Base-by-base conservation (phyloP, 2,888 invertebrate genomes). In the Coleophora deauratella region DNA sequence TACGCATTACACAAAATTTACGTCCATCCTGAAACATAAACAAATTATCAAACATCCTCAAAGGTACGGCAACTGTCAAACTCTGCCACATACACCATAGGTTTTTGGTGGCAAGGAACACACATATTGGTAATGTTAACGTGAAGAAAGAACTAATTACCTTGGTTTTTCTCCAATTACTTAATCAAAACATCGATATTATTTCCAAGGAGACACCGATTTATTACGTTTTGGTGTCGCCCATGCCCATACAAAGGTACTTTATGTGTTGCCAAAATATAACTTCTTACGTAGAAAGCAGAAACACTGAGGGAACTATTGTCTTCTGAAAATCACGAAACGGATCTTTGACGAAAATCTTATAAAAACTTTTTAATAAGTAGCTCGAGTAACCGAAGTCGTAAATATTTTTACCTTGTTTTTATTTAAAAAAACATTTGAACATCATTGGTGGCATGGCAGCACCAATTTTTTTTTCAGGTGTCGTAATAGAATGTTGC, bases 171-270 rank as follows among this genome's bases (percentile, higher is more conserved):
- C 62, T 54, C 56, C 48, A 52, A 57, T 50, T 59, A 47, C 52
- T n/a, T 21, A 6, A 21, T 46, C 43, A 60, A 67, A 71, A 76
- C 64, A 82, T 84, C 82, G 72, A 82, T 84, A 80, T 48, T 74
- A 84, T 84, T 79, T 80, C 82, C 82, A 75, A 73, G 82, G 82
- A 77, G 77, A 84, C 80, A 81, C 72, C 77, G 81, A 81, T 81
- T 72, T 79, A 82, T 67, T 78, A 75, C 78, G 72, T 71, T 66
- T 62, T 65, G 52, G 62, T 59, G 65, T 77, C 71, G 64, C 65
- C 73, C 69, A 72, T 72, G 51, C 65, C 73, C 69, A 72, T 72
- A 50, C 56, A 52, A 49, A 50, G 38, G 35, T 27, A 30, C 30
- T 50, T 52, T 44, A 40, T 49, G 58, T 66, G 68, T 75, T 74